Base-by-base conservation (phyloP, 2,113 vertebrate species). In the Cichladusa arquata region DNA sequence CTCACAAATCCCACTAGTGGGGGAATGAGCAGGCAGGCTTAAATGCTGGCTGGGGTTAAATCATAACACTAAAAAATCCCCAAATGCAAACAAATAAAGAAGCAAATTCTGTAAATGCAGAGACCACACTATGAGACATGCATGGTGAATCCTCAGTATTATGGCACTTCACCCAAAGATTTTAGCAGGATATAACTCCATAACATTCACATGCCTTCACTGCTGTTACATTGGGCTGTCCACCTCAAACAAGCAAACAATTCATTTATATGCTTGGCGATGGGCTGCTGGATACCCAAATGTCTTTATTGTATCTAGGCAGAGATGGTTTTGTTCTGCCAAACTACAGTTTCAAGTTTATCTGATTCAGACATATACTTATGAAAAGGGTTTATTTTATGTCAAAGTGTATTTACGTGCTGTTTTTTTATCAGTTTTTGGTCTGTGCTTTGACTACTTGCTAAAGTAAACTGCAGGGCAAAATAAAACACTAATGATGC, bases 151-250 rank as follows among this genome's bases (percentile, higher is more conserved):
- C 15, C 16, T 54, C 42, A 81, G 7, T 31, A 40, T 18, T 36
- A 31, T 2, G 26, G 10, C 8, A 61, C 8, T 19, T 62, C 26
- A 48, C 3, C 0, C 23, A 44, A 80, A 25, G 47, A 61, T 60
- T 80, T 57, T 11, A 76, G 18, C 22, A 88, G 42, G 11, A 85
- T 54, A 28, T 50, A 53, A 45, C 5, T 45, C 5, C 14, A 4
- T 25, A 34, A n/a, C 12, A 64, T 53, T 42, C 26, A 74, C 44
- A 47, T 15, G 16, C 14, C 12, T 50, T 76, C 25, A 33, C 31
- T 22, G 26, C 16, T 69, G 14, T 36, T 34, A 1, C 5, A 45
- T 3, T 0, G 4, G 19, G 19, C 20, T 56, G 14, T 5, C 6
- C 1, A 4, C 6, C 16, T 64, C 8, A 31, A 71, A 48, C 1